Evolutionary conservation across 1,140 invertebrate species (phyloP).

Genomic region (Drosophila oshimai): DNA sequence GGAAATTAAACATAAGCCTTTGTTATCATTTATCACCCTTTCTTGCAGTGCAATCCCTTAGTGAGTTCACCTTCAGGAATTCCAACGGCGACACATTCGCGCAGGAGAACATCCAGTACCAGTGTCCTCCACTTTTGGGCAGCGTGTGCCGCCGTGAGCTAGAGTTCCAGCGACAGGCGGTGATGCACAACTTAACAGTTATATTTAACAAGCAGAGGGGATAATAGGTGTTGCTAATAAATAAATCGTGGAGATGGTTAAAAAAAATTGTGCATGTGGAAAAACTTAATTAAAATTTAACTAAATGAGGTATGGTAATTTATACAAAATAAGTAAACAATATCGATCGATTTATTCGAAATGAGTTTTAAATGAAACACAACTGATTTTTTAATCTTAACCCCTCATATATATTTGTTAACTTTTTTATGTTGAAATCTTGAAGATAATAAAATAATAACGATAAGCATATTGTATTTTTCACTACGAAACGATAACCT

Average conservation of each 20-base stretch:
- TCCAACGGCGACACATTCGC: constrained; percentile 84
- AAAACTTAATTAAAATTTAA: not conserved
- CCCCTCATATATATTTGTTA: not conserved
- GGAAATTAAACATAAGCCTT: not conserved
- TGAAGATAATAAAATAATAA: not conserved
- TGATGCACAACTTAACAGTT: constrained; percentile 85
- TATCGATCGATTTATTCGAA: no score
- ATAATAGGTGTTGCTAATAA: not conserved
- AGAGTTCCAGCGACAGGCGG: constrained; percentile 85
- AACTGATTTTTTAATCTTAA: not conserved
- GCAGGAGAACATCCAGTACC: constrained; percentile 85
- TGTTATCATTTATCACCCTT: not conserved
- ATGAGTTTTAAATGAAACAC: constrained; percentile 1
- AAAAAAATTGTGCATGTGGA: not conserved
- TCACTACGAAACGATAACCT: not conserved
- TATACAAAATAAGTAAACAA: no score
- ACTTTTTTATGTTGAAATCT: constrained; percentile 3
- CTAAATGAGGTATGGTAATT: no score
- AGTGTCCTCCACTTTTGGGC: constrained; percentile 86
- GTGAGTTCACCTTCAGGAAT: constrained; percentile 85
- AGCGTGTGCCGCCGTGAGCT: constrained; percentile 85
- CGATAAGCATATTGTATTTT: not conserved
- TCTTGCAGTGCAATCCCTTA: constrained; percentile 85
- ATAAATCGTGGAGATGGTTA: no score
- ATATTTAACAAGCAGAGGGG: constrained; percentile 81